Percentiles rank a stretch among this genome's conserved stretches.
Evolutionary conservation across 2,797 vertebrate species (phyloP).

Genomic region (Rhynchotus rufescens): DNA sequence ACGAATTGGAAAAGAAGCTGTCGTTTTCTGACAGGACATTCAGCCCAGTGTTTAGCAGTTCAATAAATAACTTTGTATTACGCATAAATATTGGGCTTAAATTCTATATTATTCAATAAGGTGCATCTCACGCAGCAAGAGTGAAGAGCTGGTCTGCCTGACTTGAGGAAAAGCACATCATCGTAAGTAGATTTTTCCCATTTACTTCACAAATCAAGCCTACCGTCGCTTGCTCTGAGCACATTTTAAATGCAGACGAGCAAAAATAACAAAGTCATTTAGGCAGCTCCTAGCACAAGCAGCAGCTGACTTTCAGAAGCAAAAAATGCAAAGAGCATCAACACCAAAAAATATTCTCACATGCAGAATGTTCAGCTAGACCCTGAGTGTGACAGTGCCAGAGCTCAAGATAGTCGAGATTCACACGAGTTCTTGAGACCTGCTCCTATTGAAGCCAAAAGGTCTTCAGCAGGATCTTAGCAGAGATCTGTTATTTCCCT

Average conservation of each 20-base stretch:
- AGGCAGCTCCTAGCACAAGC: background rate
- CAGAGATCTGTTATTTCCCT: background rate
- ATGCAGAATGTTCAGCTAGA: background rate
- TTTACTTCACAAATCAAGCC: conserved; percentile 14
- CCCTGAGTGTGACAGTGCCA: background rate
- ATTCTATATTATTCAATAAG: background rate
- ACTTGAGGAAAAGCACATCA: background rate
- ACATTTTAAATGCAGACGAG: background rate
- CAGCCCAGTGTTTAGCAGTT: background rate
- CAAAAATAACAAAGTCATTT: background rate
- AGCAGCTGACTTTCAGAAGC: background rate
- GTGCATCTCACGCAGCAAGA: background rate
- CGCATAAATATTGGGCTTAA: background rate
- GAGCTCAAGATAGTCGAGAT: background rate
- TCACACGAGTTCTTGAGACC: background rate
- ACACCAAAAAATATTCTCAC: background rate
- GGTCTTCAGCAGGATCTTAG: background rate
- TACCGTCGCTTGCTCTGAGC: background rate
- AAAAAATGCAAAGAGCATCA: background rate
- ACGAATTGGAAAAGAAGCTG: background rate
- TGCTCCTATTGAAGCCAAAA: background rate
- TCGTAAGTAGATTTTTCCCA: background rate
- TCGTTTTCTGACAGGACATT: background rate
- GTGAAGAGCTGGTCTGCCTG: background rate
- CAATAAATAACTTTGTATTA: background rate